Evolutionary conservation across 2,113 vertebrate genomes (phyloP).

Genomic region (Rhineura floridana): DNA sequence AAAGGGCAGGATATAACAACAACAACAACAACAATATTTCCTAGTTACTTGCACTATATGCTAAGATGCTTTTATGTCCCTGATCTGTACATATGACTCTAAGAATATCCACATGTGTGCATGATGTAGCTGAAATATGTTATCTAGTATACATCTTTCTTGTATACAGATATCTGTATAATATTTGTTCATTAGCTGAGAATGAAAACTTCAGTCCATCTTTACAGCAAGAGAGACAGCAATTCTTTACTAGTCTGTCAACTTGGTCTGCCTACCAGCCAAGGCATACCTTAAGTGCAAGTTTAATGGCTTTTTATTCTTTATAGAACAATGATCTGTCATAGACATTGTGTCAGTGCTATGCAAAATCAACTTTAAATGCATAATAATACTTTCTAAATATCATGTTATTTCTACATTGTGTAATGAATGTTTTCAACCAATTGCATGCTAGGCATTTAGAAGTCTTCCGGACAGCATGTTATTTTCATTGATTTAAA

Average conservation of each 20-base stretch:
- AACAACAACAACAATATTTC: neutral
- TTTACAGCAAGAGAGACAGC: neutral
- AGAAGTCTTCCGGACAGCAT: conserved; percentile 34
- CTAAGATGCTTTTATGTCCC: neutral
- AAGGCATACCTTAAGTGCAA: conserved; percentile 4
- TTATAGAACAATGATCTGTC: neutral
- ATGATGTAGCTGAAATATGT: neutral
- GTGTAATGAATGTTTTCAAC: conserved; percentile 30
- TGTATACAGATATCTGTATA: neutral
- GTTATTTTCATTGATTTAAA: conserved; percentile 55
- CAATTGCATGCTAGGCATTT: conserved; percentile 26
- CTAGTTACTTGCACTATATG: neutral
- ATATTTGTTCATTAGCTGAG: conserved; percentile 21
- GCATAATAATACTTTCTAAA: neutral
- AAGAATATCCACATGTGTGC: neutral
- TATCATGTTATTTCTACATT: neutral
- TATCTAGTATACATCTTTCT: neutral
- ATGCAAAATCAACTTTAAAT: neutral
- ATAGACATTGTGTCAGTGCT: neutral
- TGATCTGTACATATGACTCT: neutral
- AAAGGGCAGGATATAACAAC: too few relatives aligned
- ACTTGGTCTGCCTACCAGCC: neutral
- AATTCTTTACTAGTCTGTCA: neutral
- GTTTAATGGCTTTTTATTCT: conserved; percentile 2
- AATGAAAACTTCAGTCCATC: neutral